Evolutionary conservation across 2,797 vertebrate genomes (phyloP).

Genomic region (Amniataba percoides): DNA sequence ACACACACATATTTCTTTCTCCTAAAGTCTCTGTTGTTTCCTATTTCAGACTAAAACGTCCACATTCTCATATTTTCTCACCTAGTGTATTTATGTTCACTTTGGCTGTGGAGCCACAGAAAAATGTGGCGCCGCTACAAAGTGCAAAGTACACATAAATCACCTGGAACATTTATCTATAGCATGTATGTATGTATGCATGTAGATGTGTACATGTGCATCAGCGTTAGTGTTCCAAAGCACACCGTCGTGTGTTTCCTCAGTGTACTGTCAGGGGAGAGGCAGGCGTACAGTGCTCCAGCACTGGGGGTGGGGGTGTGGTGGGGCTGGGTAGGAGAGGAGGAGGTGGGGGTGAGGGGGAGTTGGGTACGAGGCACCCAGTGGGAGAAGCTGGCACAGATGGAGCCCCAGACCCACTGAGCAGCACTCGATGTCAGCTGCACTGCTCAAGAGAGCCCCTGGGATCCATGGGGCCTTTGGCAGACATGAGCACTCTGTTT

Average conservation of each 20-base stretch:
- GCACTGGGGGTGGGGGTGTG: not conserved
- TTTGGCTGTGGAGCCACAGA: slow-evolving; percentile 4
- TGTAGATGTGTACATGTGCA: slow-evolving; percentile 9
- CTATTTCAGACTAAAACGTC: not conserved
- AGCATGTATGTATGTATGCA: not conserved
- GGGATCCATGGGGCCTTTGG: slow-evolving; percentile 72
- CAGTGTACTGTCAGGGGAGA: slow-evolving; percentile 7
- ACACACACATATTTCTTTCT: too few relatives aligned
- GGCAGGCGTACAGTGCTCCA: slow-evolving; percentile 26
- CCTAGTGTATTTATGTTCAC: not conserved
- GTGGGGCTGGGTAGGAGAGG: too few relatives aligned
- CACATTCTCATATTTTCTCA: not conserved
- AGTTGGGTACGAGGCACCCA: slow-evolving; percentile 59
- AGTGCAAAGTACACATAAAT: slow-evolving; percentile 11
- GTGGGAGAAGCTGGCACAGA: slow-evolving; percentile 80
- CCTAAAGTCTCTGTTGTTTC: not conserved
- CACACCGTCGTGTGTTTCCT: slow-evolving; percentile 28
- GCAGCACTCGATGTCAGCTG: slow-evolving; percentile 79
- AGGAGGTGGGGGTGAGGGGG: not conserved
- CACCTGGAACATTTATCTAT: slow-evolving; percentile 3
- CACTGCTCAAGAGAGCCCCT: slow-evolving; percentile 71
- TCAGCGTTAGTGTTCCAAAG: slow-evolving; percentile 35
- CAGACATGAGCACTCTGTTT: slow-evolving; percentile 71
- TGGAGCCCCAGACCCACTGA: slow-evolving; percentile 77
- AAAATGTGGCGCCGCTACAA: not conserved